Evolutionary conservation across 2,113 vertebrate genomes (phyloP).

Genomic region (Lophotis ruficrista): DNA sequence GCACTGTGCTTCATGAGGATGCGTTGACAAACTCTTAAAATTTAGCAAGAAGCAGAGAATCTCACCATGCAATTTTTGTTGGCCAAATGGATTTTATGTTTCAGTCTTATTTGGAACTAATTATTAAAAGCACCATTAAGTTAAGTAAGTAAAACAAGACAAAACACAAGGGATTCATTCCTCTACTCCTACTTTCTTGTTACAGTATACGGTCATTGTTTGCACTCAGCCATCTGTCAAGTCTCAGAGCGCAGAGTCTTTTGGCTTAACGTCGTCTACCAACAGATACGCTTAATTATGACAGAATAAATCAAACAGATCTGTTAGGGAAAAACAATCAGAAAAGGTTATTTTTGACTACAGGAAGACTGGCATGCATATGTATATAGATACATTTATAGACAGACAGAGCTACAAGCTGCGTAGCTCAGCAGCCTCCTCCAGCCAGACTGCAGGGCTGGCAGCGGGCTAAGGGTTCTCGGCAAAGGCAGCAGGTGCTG

Average conservation of each 20-base stretch:
- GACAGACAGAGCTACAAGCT: not conserved
- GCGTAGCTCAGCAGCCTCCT: not conserved
- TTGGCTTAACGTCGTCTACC: not conserved
- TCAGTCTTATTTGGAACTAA: not conserved
- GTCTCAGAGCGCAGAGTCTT: not conserved
- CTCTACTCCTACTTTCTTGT: not conserved
- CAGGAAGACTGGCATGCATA: not conserved
- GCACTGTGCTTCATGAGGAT: not conserved
- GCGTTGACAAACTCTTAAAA: not conserved
- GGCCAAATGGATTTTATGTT: not conserved
- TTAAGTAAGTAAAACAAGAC: not conserved
- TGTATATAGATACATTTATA: not conserved
- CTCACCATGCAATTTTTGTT: not conserved
- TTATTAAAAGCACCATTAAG: not conserved
- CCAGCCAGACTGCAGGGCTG: slow-evolving; percentile 28
- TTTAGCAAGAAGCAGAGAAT: not conserved
- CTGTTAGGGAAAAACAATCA: not conserved
- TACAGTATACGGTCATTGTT: not conserved
- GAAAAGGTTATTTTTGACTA: not conserved
- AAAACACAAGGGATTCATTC: not conserved
- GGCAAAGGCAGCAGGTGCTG: not conserved
- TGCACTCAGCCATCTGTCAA: not conserved
- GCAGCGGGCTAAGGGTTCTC: not conserved
- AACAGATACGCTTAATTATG: not conserved
- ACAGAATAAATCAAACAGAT: not conserved